Evolutionary conservation across 1,140 invertebrate species (phyloP).

Genomic region (Sycophila sp.): DNA sequence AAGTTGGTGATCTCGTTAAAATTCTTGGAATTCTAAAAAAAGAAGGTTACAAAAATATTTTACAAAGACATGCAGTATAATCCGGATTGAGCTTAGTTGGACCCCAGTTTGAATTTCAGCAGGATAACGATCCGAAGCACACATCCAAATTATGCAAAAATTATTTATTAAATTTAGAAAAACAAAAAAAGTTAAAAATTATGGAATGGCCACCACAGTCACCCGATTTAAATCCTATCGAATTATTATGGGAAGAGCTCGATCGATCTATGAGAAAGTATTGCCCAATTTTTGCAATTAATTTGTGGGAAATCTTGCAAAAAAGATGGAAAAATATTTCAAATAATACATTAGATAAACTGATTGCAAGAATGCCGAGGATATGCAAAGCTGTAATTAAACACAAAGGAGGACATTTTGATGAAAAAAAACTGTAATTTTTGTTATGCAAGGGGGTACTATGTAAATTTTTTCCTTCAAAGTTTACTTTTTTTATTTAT

Average conservation of each 20-base stretch:
- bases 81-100: constrained; percentile 38
- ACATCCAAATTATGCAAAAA: constrained; percentile 33
- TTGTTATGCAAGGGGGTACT: too few relatives aligned
- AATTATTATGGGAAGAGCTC: constrained; percentile 50
- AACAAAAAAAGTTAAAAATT: constrained; percentile 4
- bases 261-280: constrained; percentile 39
- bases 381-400: background rate
- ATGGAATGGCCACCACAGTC: constrained; percentile 51
- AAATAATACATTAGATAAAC: background rate
- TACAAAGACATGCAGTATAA: constrained; percentile 37
- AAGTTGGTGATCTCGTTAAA: constrained; percentile 48
- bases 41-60: constrained; percentile 43
- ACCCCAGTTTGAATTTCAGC: constrained; percentile 45
- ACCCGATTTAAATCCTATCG: constrained; percentile 52
- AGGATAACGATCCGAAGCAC: constrained; percentile 49
- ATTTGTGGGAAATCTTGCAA: too few relatives aligned
- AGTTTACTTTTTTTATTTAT: too few relatives aligned
- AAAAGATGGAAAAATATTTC: too few relatives aligned
- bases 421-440: background rate
- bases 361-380: background rate
- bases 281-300: too few relatives aligned
- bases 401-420: background rate
- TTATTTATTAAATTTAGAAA: constrained; percentile 44
- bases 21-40: constrained; percentile 49
- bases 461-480: too few relatives aligned